Percentiles rank a stretch among this genome's conserved stretches.
Conservation (phyloP, 2,797 vertebrate species). For the Lates japonicus region DNA sequence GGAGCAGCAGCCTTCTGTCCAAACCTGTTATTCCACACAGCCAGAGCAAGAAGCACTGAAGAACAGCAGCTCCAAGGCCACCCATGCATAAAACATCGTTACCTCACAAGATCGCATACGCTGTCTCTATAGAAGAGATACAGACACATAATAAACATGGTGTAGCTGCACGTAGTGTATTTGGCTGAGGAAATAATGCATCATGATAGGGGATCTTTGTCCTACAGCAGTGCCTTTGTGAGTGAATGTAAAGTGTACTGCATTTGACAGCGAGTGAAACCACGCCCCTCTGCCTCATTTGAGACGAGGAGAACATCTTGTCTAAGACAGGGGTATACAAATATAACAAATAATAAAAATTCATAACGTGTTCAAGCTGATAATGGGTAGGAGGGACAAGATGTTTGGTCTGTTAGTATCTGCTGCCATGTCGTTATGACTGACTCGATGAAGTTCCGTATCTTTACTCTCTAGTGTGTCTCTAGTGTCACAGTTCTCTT, state of each 20-base stretch:
- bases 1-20: conserved; percentile 65
- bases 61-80: conserved; percentile 49
- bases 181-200: conserved; percentile 14
- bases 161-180: background rate
- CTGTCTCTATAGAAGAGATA: conserved; percentile 14
- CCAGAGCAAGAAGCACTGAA: conserved; percentile 32
- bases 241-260: background rate
- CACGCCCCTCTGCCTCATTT: background rate
- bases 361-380: background rate
- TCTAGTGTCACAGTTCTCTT: background rate
- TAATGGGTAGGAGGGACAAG: background rate
- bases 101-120: conserved; percentile 41
- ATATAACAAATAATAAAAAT: background rate
- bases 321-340: background rate
- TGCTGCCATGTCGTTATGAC: background rate
- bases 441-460: conserved; percentile 8
- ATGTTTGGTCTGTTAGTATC: background rate
- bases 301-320: background rate
- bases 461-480: background rate
- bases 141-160: conserved; percentile 11
- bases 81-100: conserved; percentile 55
- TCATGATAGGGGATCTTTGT: background rate
- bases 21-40: conserved; percentile 58
- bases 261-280: background rate
- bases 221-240: background rate